phyloP scores from a whole-genome alignment of 2,888 invertebrate genomes.

The Conistra vaccinii region DNA sequence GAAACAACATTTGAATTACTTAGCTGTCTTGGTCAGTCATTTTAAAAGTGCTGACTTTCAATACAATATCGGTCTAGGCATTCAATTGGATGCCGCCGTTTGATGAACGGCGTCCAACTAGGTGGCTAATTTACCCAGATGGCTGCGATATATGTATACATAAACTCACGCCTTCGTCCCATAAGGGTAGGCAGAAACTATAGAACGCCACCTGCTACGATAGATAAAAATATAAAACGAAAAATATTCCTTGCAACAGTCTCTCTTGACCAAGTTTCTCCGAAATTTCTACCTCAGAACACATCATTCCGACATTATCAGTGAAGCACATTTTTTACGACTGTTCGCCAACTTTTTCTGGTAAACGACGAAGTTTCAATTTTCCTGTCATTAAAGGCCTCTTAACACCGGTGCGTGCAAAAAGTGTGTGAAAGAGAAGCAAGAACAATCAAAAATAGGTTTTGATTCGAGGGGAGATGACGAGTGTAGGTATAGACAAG shows the following conservation, averaged over 20 bases:
- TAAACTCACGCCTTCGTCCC: neutral
- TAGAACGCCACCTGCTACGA: neutral
- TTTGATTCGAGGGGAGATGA: slow-evolving; percentile 74
- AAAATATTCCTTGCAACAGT: neutral
- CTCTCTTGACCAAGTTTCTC: neutral
- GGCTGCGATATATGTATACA: neutral
- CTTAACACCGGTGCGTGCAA: slow-evolving; percentile 77
- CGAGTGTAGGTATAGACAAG: slow-evolving; percentile 27
- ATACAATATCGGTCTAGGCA: too few relatives aligned
- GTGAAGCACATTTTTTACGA: slow-evolving; percentile 80
- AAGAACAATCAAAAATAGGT: slow-evolving; percentile 83
- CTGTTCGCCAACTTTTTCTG: slow-evolving; percentile 79
- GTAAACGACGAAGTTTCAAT: slow-evolving; percentile 83
- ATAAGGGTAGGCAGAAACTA: neutral
- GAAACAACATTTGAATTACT: too few relatives aligned
- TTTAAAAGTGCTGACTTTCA: too few relatives aligned
- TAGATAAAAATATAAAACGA: neutral
- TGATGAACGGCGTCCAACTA: too few relatives aligned
- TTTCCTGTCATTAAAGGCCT: slow-evolving; percentile 88
- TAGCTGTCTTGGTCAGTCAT: too few relatives aligned
- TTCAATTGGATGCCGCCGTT: too few relatives aligned
- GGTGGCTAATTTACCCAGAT: too few relatives aligned
- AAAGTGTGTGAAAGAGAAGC: slow-evolving; percentile 70
- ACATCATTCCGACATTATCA: slow-evolving; percentile 81
- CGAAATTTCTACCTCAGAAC: slow-evolving; percentile 63